Evolutionary conservation across 2,888 invertebrate species (phyloP).

Genomic region (Tridacna gigas): DNA sequence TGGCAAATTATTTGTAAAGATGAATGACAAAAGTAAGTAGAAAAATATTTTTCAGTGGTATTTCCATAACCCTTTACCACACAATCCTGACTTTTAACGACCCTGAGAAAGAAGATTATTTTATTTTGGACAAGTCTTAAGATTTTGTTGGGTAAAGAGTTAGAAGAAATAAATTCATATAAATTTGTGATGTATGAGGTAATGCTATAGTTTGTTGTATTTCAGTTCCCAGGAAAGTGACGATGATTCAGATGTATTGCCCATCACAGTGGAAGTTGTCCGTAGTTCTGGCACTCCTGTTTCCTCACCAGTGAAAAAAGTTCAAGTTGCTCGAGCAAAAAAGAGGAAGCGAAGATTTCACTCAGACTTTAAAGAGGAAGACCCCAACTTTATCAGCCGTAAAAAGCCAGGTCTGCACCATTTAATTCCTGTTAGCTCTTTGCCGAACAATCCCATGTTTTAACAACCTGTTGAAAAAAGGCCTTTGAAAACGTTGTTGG

Average conservation of each 20-base stretch:
- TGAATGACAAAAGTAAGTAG: too few relatives aligned
- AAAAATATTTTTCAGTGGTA: too few relatives aligned
- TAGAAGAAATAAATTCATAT: too few relatives aligned
- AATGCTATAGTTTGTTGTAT: too few relatives aligned
- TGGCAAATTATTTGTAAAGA: too few relatives aligned
- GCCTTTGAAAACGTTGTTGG: not conserved
- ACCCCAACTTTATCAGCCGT: slow-evolving; percentile 38
- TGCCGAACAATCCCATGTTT: too few relatives aligned
- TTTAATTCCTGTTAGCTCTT: not conserved
- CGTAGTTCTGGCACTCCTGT: slow-evolving; percentile 51
- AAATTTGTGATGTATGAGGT: too few relatives aligned
- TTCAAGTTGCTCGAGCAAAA: slow-evolving; percentile 2
- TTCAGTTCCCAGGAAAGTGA: slow-evolving; percentile 50
- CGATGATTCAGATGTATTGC: slow-evolving; percentile 45
- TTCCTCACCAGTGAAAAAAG: slow-evolving; percentile 51
- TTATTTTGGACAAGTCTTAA: too few relatives aligned
- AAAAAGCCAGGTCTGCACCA: not conserved
- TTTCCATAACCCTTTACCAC: too few relatives aligned
- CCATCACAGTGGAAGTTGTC: slow-evolving; percentile 48
- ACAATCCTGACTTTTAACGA: too few relatives aligned
- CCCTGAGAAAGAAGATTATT: too few relatives aligned
- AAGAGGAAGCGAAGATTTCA: slow-evolving; percentile 43
- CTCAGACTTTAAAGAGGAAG: slow-evolving; percentile 22
- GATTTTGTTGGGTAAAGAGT: too few relatives aligned
- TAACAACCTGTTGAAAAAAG: not conserved